Evolutionary conservation across 2,888 invertebrate species (phyloP).

Genomic region (Drosophila prostipennis): DNA sequence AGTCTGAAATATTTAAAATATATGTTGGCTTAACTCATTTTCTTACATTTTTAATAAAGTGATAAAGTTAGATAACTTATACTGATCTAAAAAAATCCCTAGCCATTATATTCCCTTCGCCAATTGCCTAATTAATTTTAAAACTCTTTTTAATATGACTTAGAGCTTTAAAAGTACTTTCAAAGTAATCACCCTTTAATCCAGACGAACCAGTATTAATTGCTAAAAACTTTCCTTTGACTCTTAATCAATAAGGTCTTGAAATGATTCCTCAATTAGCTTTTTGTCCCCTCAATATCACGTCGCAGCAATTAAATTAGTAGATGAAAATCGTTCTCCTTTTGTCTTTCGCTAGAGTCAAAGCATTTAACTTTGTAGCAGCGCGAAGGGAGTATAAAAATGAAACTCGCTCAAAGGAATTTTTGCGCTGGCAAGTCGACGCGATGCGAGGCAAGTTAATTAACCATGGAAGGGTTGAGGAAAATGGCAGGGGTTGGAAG

Average conservation of each 20-base stretch:
- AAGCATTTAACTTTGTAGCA: conserved; percentile 65
- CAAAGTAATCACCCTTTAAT: background rate
- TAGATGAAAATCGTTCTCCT: conserved; percentile 65
- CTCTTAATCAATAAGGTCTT: conserved; percentile 16
- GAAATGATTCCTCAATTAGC: conserved; percentile 23
- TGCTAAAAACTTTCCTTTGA: conserved; percentile 23
- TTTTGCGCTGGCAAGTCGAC: conserved; percentile 42
- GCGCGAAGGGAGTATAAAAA: conserved; percentile 50
- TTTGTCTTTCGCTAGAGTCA: conserved; percentile 43
- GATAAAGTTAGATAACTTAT: no score
- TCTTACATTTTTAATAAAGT: background rate
- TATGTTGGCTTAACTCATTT: background rate
- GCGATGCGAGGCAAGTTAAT: conserved; percentile 69
- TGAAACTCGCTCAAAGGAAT: conserved; percentile 73
- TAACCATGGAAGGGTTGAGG: conserved; percentile 45
- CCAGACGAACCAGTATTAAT: conserved; percentile 8
- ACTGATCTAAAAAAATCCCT: no score
- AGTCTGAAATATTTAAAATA: no score
- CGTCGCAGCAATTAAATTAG: conserved; percentile 76
- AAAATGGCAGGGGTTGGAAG: conserved; percentile 16
- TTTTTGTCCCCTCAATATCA: conserved; percentile 52
- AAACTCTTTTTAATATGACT: background rate
- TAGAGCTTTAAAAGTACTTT: background rate
- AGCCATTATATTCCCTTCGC: no score
- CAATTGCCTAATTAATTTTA: no score